Evolutionary conservation across 2,888 invertebrate genomes (phyloP).

Genomic region (Drosophila flavopinicola): DNA sequence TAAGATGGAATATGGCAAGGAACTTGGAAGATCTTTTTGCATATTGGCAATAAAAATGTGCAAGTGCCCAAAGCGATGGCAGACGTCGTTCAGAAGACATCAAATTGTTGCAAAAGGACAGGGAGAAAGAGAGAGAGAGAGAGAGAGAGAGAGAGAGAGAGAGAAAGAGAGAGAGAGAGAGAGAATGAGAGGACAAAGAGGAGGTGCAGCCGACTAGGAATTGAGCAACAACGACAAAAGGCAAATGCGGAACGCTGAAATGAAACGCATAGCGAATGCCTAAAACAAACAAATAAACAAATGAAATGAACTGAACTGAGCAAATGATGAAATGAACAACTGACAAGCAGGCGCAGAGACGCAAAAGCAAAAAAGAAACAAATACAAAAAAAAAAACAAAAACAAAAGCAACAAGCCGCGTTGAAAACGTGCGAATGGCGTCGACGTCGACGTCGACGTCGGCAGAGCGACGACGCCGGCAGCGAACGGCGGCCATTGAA

Average conservation of each 20-base stretch:
- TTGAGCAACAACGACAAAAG: constrained; percentile 16
- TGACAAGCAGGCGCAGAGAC: constrained; percentile 21
- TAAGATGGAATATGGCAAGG: not conserved
- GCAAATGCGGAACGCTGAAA: constrained; percentile 33
- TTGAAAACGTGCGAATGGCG: constrained; percentile 76
- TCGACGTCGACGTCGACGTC: constrained; percentile 48
- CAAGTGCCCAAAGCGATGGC: constrained; percentile 34
- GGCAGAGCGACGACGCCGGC: constrained; percentile 37
- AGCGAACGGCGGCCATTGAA: constrained; percentile 66
- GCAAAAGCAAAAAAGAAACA: constrained; percentile 27
- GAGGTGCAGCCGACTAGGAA: constrained; percentile 1
- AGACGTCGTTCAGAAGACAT: constrained; percentile 17
- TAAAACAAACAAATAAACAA: constrained; percentile 51
- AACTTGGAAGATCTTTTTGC: constrained; percentile 18
- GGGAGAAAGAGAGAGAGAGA: not conserved
- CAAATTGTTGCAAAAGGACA: constrained; percentile 9
- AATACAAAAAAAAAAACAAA: constrained; percentile 27
- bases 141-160: not conserved
- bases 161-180: too few species aligned
- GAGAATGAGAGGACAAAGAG: not conserved
- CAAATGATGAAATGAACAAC: constrained; percentile 49
- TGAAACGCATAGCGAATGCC: constrained; percentile 41
- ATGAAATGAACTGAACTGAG: constrained; percentile 22
- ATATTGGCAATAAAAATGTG: constrained; percentile 59
- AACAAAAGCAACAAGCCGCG: constrained; percentile 36